These are phyloP conservation scores for Hydroisotoma schaefferi DNA, from an alignment of 2,888 invertebrate species.

Conservation along the genomic window DNA sequence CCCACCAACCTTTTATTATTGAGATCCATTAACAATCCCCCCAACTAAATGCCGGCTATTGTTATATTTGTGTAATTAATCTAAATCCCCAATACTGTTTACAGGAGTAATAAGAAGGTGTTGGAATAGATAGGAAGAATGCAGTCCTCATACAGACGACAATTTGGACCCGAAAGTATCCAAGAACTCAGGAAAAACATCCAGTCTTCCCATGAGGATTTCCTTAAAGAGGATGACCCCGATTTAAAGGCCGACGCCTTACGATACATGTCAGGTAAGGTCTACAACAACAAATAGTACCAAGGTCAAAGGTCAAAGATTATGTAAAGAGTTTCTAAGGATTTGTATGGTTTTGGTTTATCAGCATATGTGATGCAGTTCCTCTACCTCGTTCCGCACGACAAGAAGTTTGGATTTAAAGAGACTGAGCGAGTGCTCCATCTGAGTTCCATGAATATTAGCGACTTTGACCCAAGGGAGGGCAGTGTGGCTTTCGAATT, in stretches of 20 bases:
- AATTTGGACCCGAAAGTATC: constrained; percentile 32
- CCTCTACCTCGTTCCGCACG: constrained; percentile 71
- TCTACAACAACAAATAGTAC: background rate
- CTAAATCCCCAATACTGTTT: too few species aligned
- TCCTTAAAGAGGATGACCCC: constrained; percentile 70
- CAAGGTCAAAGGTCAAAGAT: too few species aligned
- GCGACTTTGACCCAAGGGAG: constrained; percentile 75
- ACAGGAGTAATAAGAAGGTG: too few species aligned
- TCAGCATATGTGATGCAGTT: constrained; percentile 73
- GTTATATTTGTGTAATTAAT: too few species aligned
- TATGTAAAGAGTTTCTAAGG: background rate
- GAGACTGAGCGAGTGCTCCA: constrained; percentile 74
- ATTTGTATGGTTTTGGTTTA: constrained; percentile 7
- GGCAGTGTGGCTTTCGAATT: constrained; percentile 80
- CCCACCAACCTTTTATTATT: too few species aligned
- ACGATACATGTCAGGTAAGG: constrained; percentile 40
- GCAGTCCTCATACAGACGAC: constrained; percentile 27
- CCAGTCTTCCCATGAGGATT: constrained; percentile 71
- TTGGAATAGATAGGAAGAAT: constrained; percentile 5
- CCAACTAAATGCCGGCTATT: too few species aligned
- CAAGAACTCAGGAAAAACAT: constrained; percentile 68
- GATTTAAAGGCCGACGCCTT: constrained; percentile 41
- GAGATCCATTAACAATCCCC: too few species aligned
- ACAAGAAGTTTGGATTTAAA: constrained; percentile 71
- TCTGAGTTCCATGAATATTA: constrained; percentile 65